Evolutionary conservation across 2,888 invertebrate species (phyloP).

Genomic region (Plagiodera versicolora): DNA sequence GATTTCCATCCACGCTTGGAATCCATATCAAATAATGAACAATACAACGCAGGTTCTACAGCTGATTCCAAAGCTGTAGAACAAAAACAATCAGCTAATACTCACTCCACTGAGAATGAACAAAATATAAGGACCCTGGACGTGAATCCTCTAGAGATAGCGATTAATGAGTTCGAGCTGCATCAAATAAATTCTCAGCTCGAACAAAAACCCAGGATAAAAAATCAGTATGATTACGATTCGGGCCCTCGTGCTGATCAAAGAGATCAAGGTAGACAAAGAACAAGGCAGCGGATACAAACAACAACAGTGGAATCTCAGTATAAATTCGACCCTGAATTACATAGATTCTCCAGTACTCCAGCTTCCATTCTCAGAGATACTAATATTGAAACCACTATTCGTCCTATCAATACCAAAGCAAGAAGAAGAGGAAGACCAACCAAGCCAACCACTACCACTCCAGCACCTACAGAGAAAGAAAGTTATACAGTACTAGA

Average conservation of each 20-base stretch:
- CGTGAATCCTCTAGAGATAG: slow-evolving; percentile 36
- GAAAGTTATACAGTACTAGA: slow-evolving; percentile 47
- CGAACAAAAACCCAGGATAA: slow-evolving; percentile 26
- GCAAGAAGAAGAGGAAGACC: slow-evolving; percentile 34
- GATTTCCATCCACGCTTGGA: neutral
- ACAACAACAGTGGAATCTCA: slow-evolving; percentile 14
- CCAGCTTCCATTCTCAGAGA: slow-evolving; percentile 32
- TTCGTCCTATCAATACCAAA: slow-evolving; percentile 20
- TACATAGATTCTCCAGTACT: slow-evolving; percentile 30
- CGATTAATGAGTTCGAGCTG: slow-evolving; percentile 42
- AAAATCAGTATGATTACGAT: slow-evolving; percentile 24
- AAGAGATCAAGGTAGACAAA: slow-evolving; percentile 4
- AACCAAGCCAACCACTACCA: slow-evolving; percentile 28
- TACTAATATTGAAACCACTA: slow-evolving; percentile 29
- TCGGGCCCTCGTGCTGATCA: neutral
- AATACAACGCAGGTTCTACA: neutral
- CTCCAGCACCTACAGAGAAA: slow-evolving; percentile 31
- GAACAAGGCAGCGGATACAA: neutral
- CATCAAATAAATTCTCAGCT: slow-evolving; percentile 41
- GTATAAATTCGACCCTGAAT: slow-evolving; percentile 26
- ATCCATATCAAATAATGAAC: neutral
- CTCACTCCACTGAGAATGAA: slow-evolving; percentile 2
- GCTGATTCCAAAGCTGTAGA: neutral
- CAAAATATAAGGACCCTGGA: slow-evolving; percentile 19
- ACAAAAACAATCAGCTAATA: neutral